Base-by-base conservation (phyloP, 2,113 vertebrate genomes). In the Neotragus moschatus region DNA sequence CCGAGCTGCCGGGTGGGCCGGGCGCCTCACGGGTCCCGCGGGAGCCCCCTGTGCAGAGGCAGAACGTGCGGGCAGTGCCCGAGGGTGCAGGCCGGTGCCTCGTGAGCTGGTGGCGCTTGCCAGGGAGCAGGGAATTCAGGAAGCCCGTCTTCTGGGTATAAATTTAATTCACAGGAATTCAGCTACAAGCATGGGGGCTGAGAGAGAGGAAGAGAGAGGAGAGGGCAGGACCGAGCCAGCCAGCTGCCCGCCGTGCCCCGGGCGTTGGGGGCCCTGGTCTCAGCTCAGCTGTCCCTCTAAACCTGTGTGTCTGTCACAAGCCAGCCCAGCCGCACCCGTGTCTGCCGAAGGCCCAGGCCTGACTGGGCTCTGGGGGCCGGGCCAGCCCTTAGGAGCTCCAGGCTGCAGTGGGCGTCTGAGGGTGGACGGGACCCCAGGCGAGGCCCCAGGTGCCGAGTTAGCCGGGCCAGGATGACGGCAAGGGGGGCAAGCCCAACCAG, bases 351-450 rank as follows among this genome's bases (percentile, higher is more conserved):
- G 10, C 26, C 3, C 25, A 7, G 53, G 25, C 19, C 92, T 33
- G 92, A 19, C 17, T 0, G 5, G 58, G 49, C 7, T 9, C 36
- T 12, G 49, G 80, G 36, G 61, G 36, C 7, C 28, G 4, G 25
- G 19, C 17, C 0, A 33, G 70, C 10, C 5, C 75, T 45, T 2
- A n/a, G 9, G 53, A 1, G 5, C 25, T 21, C 10, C 4, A 9
- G 26, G 25, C 6, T 58, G 70, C 36, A 9, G 53, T 3, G 53
- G 39, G 84, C 1, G 0, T 15, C 19, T 9, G 23, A 82, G 33
- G 14, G 14, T 6, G n/a, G 36, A 17, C 2, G 1, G 15, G 36
- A 28, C 53, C 14, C 8, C n/a, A 28, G 0, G 23, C 0, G 14
- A 39, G 23, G n/a, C 12, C 12, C 43, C 1, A 3, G 26, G 23